A percentile compares a stretch with the other conserved stretches of the same genome.
These are phyloP conservation scores for Ranitomeya variabilis DNA, from an alignment of 2,113 vertebrate genomes.

Conservation along the genomic window DNA sequence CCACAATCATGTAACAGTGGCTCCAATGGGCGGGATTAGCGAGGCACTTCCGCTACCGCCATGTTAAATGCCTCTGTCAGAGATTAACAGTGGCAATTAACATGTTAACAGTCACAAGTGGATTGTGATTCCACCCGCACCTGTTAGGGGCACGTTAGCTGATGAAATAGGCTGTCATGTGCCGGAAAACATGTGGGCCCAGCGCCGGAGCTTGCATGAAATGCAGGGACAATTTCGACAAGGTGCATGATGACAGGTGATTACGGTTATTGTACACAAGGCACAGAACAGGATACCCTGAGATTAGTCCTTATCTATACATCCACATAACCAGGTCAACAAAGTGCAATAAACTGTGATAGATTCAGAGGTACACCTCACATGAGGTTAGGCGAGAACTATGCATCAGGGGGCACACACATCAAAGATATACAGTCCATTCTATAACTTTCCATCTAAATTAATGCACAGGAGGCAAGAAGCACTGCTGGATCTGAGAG, in stretches of 20 bases:
- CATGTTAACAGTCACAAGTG: no score
- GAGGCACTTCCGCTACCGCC: no score
- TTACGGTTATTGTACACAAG: not conserved
- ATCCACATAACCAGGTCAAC: not conserved
- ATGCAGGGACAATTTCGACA: no score
- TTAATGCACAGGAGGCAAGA: not conserved
- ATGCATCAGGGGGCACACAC: not conserved
- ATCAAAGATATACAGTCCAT: not conserved
- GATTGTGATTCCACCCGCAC: no score
- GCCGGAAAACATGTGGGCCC: no score
- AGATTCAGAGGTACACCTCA: not conserved
- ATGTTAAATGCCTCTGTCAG: no score
- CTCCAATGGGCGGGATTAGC: no score
- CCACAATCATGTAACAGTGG: no score
- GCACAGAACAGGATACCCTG: not conserved
- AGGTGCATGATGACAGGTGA: not conserved
- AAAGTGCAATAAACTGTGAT: not conserved
- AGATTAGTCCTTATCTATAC: not conserved
- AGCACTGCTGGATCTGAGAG: not conserved
- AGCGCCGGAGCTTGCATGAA: no score
- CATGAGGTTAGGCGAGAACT: not conserved
- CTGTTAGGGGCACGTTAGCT: no score
- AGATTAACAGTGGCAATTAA: no score
- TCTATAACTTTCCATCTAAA: not conserved
- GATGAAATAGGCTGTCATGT: no score